phyloP scores from a whole-genome alignment of 2,888 invertebrate genomes.

The Stenodema calcarata region DNA sequence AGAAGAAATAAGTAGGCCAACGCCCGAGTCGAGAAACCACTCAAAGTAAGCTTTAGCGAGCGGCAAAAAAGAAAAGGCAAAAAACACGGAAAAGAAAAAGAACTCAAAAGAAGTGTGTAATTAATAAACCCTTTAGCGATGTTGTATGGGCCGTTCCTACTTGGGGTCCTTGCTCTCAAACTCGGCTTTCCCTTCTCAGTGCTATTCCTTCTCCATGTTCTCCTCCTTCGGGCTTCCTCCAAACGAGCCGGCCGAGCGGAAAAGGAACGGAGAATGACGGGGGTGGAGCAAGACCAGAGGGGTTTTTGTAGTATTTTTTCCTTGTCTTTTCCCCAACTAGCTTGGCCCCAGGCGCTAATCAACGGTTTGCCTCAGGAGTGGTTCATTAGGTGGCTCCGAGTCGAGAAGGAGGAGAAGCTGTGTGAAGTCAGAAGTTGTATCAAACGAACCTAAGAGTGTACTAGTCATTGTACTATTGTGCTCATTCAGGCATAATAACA shows the following conservation, averaged over 20 bases:
- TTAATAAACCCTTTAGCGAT: constrained; percentile 41
- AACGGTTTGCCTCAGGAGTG: constrained; percentile 28
- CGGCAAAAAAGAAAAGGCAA: background rate
- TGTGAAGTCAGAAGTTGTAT: background rate
- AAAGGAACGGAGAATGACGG: background rate
- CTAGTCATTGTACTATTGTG: too few species aligned
- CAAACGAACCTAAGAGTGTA: background rate
- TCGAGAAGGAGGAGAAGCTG: background rate
- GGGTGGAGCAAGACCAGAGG: background rate
- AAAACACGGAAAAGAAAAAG: background rate
- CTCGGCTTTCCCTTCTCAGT: background rate
- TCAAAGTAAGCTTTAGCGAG: constrained; percentile 32
- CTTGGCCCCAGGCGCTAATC: constrained; percentile 34
- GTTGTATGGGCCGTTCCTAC: background rate
- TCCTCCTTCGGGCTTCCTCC: constrained; percentile 5
- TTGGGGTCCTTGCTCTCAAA: background rate
- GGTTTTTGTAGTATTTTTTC: constrained; percentile 37
- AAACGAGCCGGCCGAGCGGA: background rate
- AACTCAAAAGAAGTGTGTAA: constrained; percentile 38
- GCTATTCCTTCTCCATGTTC: background rate
- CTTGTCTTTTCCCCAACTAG: background rate
- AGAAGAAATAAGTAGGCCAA: constrained; percentile 24
- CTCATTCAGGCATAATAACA: too few species aligned
- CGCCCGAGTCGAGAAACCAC: constrained; percentile 33
- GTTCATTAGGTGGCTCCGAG: constrained; percentile 25